Evolutionary conservation across 2,113 vertebrate genomes (phyloP).

Genomic region (Aptenodytes forsteri): DNA sequence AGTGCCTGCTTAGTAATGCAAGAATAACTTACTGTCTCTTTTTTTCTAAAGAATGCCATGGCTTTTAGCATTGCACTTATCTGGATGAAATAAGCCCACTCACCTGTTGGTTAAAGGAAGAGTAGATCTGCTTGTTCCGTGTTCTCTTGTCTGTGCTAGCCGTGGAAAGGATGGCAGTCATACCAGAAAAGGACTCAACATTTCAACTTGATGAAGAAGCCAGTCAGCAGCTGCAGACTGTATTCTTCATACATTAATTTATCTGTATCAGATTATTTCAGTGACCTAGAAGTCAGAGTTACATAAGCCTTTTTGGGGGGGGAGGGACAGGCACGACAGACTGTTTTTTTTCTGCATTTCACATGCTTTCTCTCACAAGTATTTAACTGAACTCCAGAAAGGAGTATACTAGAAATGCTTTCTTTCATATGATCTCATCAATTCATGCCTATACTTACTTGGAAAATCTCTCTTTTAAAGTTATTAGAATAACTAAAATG

Average conservation of each 20-base stretch:
- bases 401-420: background rate
- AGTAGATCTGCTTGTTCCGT: accelerated
- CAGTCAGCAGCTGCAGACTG: background rate
- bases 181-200: background rate
- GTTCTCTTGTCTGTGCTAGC: background rate
- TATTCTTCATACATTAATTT: conserved; percentile 70
- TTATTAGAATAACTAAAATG: background rate
- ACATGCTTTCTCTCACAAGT: background rate
- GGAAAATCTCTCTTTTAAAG: background rate
- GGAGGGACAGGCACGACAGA: accelerated
- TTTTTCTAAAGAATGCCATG: background rate
- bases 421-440: background rate
- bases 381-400: background rate
- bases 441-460: background rate
- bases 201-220: background rate
- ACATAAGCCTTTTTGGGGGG: background rate
- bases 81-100: background rate
- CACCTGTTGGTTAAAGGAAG: background rate
- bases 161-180: background rate
- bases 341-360: background rate
- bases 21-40: background rate
- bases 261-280: background rate
- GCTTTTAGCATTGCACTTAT: background rate
- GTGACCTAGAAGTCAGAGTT: background rate
- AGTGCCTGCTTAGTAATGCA: background rate